Conservation (phyloP, 2,113 vertebrate species). For the Oreamnos americanus region DNA sequence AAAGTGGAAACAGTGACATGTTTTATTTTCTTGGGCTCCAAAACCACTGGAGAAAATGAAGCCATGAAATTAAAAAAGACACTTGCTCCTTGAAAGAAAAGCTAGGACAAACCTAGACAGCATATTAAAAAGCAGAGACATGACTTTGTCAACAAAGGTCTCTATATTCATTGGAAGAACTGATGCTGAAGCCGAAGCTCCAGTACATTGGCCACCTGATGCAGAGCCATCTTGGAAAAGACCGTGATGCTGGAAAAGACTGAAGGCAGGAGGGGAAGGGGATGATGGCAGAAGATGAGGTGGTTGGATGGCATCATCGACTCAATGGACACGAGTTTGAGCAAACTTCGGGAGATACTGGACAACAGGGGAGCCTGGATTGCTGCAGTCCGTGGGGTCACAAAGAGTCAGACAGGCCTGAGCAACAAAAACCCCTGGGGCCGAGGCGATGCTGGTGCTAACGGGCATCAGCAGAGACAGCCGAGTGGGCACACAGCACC, state of each 20-base stretch:
- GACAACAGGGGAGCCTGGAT: background rate
- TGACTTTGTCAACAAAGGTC: background rate
- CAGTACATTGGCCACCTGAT: background rate
- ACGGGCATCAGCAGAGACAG: background rate
- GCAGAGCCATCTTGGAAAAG: background rate
- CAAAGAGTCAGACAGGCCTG: background rate
- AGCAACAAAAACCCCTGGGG: background rate
- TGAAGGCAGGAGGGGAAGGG: background rate
- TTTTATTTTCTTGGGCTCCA: background rate
- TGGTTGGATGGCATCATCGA: rapidly evolving
- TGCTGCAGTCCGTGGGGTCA: background rate
- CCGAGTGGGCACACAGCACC: background rate
- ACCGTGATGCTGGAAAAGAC: background rate
- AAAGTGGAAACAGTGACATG: background rate
- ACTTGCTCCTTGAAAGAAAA: background rate
- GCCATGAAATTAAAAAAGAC: background rate
- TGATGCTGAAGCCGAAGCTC: background rate
- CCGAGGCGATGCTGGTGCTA: background rate
- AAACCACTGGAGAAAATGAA: background rate
- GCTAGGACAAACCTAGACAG: background rate
- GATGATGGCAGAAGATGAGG: background rate
- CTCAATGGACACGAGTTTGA: background rate
- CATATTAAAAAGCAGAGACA: background rate
- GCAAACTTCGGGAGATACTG: background rate
- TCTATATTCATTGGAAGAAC: background rate